These are phyloP conservation scores for Todiramphus chloris DNA, from an alignment of 2,113 vertebrate species.

Conservation along the genomic window DNA sequence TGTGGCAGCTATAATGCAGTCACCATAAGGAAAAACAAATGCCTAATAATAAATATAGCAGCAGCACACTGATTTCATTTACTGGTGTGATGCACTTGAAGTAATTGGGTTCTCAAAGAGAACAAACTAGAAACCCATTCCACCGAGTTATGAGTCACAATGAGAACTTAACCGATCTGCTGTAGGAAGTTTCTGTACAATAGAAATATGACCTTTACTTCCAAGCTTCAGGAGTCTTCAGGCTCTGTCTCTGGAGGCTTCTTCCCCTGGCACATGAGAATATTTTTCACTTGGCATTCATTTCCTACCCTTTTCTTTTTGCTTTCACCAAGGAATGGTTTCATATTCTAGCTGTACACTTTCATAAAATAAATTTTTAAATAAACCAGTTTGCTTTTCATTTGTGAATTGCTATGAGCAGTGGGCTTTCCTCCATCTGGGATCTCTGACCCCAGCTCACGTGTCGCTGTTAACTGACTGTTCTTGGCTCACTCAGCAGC, in stretches of 20 bases:
- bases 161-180: background rate
- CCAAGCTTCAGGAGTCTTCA: background rate
- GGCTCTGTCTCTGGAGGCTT: background rate
- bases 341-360: background rate
- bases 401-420: background rate
- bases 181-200: background rate
- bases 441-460: background rate
- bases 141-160: background rate
- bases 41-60: constrained; percentile 36
- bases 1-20: background rate
- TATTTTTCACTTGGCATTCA: background rate
- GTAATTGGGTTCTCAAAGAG: constrained; percentile 35
- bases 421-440: background rate
- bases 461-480: background rate
- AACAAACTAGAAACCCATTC: background rate
- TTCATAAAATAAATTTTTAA: constrained; percentile 2
- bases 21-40: constrained; percentile 26
- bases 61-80: background rate
- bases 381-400: background rate
- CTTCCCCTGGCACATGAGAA: background rate
- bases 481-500: background rate
- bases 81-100: constrained; percentile 30
- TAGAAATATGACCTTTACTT: background rate
- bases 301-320: background rate
- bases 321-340: constrained; percentile 18